phyloP scores from a whole-genome alignment of 2,888 invertebrate species.

The Bursaphelenchus okinawaensis region DNA sequence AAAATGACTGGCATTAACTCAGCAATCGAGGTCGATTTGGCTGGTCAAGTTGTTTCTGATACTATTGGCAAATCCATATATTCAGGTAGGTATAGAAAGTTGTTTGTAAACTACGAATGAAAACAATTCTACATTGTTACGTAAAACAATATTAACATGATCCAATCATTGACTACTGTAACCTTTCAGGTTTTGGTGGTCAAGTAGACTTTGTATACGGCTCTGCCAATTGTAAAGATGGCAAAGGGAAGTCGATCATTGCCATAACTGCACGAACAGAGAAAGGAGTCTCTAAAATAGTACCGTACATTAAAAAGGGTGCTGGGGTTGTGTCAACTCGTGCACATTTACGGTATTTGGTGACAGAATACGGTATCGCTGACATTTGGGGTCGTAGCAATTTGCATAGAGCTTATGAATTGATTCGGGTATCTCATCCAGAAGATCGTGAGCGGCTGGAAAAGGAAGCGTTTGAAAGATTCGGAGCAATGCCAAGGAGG shows the following conservation, averaged over 20 bases:
- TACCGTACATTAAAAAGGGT: constrained; percentile 70
- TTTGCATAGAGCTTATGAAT: constrained; percentile 77
- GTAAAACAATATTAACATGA: too few species aligned
- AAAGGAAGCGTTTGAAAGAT: constrained; percentile 74
- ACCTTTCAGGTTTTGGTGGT: constrained; percentile 77
- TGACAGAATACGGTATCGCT: constrained; percentile 85
- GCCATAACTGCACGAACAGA: constrained; percentile 76
- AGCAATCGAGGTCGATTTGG: constrained; percentile 86
- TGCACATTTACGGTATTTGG: constrained; percentile 80
- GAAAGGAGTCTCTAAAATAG: constrained; percentile 76
- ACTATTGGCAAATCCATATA: constrained; percentile 77
- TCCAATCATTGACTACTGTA: too few species aligned
- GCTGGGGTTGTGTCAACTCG: constrained; percentile 74
- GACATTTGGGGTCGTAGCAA: constrained; percentile 79
- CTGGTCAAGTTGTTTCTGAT: constrained; percentile 86
- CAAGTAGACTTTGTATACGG: constrained; percentile 89
- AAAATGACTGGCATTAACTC: constrained; percentile 93
- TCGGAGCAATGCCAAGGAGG: constrained; percentile 27
- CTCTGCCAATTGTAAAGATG: constrained; percentile 77
- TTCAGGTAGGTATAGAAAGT: constrained; percentile 63
- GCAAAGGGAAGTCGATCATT: constrained; percentile 81
- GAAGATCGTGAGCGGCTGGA: constrained; percentile 76
- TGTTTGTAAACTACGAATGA: not conserved
- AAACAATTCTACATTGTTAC: not conserved
- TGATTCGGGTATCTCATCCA: constrained; percentile 82